Evolutionary conservation across 2,797 vertebrate species (phyloP).

Genomic region (Cottoperca gobio): DNA sequence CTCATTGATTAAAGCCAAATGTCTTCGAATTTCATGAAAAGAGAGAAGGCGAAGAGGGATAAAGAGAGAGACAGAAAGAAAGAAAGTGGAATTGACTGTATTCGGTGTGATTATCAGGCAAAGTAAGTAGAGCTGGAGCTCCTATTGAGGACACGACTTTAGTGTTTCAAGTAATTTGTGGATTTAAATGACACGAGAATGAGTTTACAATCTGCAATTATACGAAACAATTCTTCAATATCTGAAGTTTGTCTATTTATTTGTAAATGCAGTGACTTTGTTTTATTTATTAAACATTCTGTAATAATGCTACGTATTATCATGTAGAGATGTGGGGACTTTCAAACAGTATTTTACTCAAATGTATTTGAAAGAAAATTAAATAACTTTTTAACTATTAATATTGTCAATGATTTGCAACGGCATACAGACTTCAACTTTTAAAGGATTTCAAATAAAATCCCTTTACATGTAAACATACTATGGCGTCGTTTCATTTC

Average conservation of each 20-base stretch:
- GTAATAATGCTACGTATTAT: not conserved
- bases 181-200: not conserved
- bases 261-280: not conserved
- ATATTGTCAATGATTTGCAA: not conserved
- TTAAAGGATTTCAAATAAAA: not conserved
- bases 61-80: conserved; percentile 1
- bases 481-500: not conserved
- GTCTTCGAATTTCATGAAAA: conserved; percentile 52
- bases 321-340: not conserved
- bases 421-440: not conserved
- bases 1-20: conserved; percentile 72
- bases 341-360: not conserved
- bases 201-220: not conserved
- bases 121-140: not conserved
- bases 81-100: not conserved
- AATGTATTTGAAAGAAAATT: not conserved
- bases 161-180: too few species aligned
- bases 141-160: not conserved
- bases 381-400: not conserved
- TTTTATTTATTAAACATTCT: not conserved
- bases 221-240: not conserved
- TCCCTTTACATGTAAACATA: not conserved
- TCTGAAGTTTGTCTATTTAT: not conserved
- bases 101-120: not conserved
- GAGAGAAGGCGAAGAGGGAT: not conserved